Percentiles rank a stretch among this genome's conserved stretches.
Conservation (phyloP, 1,140 invertebrate species). For the Diachasmimorpha longicaudata region DNA sequence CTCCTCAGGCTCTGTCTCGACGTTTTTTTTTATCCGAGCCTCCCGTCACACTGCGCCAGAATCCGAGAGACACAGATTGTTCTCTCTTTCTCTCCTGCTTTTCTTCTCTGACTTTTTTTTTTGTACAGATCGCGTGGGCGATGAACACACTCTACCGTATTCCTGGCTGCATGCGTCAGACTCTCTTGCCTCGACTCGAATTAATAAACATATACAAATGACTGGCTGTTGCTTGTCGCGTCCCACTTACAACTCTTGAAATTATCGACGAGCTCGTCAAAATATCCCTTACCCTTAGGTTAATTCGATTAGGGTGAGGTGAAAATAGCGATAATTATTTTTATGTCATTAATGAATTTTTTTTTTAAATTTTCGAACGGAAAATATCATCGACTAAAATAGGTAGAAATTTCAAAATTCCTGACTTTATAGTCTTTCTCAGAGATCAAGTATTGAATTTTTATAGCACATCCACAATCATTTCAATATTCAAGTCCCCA, state of each 20-base stretch:
- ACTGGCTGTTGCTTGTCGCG: conserved; percentile 53
- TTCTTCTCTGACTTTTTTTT: conserved; percentile 11
- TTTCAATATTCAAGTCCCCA: too few relatives aligned
- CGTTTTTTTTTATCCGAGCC: background rate
- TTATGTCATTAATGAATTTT: background rate
- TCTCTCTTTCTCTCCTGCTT: too few relatives aligned
- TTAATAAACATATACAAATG: conserved; percentile 62
- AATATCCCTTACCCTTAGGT: background rate
- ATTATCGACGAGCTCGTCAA: background rate
- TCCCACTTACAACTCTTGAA: conserved; percentile 34
- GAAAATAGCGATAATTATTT: background rate
- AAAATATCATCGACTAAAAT: too few relatives aligned
- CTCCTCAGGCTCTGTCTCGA: background rate
- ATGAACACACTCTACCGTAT: background rate
- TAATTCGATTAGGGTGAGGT: background rate
- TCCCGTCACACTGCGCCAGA: background rate
- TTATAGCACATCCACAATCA: background rate
- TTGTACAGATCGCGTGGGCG: conserved; percentile 21
- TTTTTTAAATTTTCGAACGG: too few relatives aligned
- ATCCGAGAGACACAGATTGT: background rate
- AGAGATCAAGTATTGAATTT: background rate
- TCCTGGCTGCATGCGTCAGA: conserved; percentile 29
- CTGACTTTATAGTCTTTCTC: too few relatives aligned
- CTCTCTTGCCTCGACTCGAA: conserved; percentile 57
- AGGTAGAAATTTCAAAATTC: too few relatives aligned